These are phyloP conservation scores for Toxotes lorentzi DNA, from an alignment of 2,797 vertebrate species.

Conservation along the genomic window DNA sequence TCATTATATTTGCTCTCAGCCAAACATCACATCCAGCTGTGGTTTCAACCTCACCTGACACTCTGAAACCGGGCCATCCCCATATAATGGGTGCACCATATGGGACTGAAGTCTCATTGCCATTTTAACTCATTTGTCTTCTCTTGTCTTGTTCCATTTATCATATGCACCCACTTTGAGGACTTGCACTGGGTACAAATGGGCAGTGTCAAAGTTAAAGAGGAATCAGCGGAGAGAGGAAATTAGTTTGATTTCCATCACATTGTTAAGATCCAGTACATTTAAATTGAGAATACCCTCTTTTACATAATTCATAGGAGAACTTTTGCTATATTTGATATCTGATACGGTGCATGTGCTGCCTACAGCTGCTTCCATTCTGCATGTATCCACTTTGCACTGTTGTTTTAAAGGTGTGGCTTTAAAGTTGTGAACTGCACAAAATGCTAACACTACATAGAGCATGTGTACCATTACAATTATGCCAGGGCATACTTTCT, in stretches of 20 bases:
- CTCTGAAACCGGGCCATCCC: slow-evolving; percentile 11
- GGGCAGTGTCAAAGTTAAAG: slow-evolving; percentile 9
- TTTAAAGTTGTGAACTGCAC: slow-evolving; percentile 33
- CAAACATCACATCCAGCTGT: slow-evolving; percentile 13
- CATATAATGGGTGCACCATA: background rate
- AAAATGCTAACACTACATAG: slow-evolving; percentile 26
- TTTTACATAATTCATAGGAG: background rate
- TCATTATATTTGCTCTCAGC: slow-evolving; percentile 17
- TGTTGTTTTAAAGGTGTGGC: background rate
- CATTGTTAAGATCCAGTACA: slow-evolving; percentile 2
- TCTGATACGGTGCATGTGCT: background rate
- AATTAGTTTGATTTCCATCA: slow-evolving; percentile 10
- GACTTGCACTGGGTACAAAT: slow-evolving; percentile 22
- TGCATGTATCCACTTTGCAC: background rate
- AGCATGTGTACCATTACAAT: slow-evolving; percentile 14
- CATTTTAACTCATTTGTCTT: slow-evolving; percentile 53
- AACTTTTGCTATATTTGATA: background rate
- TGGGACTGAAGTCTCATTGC: slow-evolving; percentile 33
- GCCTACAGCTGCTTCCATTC: background rate
- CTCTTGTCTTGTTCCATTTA: slow-evolving; percentile 41
- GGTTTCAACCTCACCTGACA: slow-evolving; percentile 26
- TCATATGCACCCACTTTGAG: slow-evolving; percentile 38
- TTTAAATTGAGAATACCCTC: background rate
- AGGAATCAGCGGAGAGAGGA: slow-evolving; percentile 8
- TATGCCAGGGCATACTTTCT: too few relatives aligned